Conservation (phyloP, 1,140 invertebrate species). For the Arion vulgaris region DNA sequence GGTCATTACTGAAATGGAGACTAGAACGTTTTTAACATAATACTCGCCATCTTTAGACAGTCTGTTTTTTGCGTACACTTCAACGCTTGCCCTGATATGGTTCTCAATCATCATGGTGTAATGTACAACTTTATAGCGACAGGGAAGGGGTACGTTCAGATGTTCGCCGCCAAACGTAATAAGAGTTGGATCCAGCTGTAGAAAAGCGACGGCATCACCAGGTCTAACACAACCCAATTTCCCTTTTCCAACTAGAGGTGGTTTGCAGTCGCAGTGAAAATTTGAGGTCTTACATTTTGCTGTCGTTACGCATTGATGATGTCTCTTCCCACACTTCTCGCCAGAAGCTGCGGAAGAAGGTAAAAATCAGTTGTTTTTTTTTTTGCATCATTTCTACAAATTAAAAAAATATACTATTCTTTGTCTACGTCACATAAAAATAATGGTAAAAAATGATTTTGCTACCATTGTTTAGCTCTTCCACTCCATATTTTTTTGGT, state of each 20-base stretch:
- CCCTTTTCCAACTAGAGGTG: background rate
- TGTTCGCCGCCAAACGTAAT: background rate
- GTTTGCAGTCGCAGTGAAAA: background rate
- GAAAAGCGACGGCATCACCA: background rate
- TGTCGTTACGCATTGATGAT: background rate
- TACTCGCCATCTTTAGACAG: background rate
- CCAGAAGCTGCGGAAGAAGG: background rate
- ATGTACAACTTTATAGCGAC: background rate
- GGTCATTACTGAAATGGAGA: background rate
- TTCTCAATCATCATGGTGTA: background rate
- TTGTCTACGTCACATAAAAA: too few relatives aligned
- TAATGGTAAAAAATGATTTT: too few relatives aligned
- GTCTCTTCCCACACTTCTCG: background rate
- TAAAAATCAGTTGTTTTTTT: background rate
- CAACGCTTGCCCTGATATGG: background rate
- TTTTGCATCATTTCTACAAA: too few relatives aligned
- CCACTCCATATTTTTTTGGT: too few relatives aligned
- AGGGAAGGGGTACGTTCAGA: background rate
- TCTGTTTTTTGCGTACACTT: background rate
- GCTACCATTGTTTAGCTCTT: too few relatives aligned
- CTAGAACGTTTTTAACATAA: background rate
- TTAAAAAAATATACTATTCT: too few relatives aligned
- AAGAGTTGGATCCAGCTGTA: background rate
- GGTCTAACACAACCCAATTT: background rate
- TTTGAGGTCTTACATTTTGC: background rate